Base-by-base conservation (phyloP, 2,113 vertebrate genomes). In the Paraplagusia blochii region DNA sequence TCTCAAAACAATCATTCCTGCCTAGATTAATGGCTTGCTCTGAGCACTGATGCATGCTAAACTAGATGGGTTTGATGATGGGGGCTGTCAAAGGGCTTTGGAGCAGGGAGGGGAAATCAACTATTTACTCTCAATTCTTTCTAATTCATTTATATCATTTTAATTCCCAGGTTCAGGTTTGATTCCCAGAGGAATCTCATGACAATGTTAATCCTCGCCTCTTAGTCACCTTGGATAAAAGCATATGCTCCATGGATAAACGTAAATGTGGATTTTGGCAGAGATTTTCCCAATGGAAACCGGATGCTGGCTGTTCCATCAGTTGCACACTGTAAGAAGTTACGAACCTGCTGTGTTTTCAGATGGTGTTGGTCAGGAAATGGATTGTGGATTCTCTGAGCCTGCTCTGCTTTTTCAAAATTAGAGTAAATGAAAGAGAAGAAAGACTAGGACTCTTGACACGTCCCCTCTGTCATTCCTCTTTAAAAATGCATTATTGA, bases 1-100 rank as follows among this genome's bases (percentile, higher is more conserved):
- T 80, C 66, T 84, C 63, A 68, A 74, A 79, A 84, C 73, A 81
- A 69, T 82, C 40, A 77, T 74, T 66, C 47, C 59, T 79, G 64
- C 69, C 47, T 51, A 72, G 74, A 85, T 78, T 76, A 85, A 83
- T 85, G 78, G 35, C 57, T 68, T 16, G 66, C 59, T 71, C 60
- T 36, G 33, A 73, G 76, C 77, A 46, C 15, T 52, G 60, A 63
- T 50, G 74, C 66, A 61, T 72, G 68, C 46, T 68, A 62, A 61
- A 54, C 66, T 53, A 65, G 60, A 80, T 69, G 17, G 53, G 62
- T 53, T 71, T 78, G 68, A 54, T 72, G 72, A 63, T 34, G 44
- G 47, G 36, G 13, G 57, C 48, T 70, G 50, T 67, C 52, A 51
- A 34, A 51, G 45, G 44, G 53, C 33, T 59, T 66, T 61, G 55